These are phyloP conservation scores for Ormyrus labotus DNA, from an alignment of 2,888 invertebrate species.

Conservation along the genomic window DNA sequence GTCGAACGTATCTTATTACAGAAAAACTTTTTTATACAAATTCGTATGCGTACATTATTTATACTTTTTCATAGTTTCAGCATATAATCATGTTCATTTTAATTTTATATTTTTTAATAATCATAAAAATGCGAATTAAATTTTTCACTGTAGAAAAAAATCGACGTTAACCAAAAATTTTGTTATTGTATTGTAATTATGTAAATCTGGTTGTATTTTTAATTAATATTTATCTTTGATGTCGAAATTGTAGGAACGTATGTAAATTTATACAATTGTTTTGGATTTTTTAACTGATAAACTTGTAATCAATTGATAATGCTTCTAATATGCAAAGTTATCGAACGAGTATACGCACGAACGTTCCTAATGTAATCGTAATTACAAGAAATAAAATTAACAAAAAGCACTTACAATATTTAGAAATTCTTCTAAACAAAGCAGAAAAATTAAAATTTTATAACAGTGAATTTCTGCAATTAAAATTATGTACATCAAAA, in stretches of 20 bases:
- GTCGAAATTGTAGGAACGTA: slow-evolving; percentile 9
- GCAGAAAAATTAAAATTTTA: neutral
- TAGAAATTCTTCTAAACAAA: slow-evolving; percentile 26
- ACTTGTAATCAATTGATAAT: slow-evolving; percentile 39
- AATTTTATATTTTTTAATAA: too few relatives aligned
- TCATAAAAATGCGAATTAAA: too few relatives aligned
- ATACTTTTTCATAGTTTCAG: too few relatives aligned
- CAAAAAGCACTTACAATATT: slow-evolving; percentile 20
- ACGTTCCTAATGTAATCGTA: slow-evolving; percentile 62
- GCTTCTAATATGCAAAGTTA: slow-evolving; percentile 50
- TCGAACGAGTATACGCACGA: slow-evolving; percentile 60
- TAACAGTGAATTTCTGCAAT: neutral
- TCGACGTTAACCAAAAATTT: neutral
- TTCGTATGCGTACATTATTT: too few relatives aligned
- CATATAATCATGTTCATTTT: too few relatives aligned
- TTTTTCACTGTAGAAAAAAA: neutral
- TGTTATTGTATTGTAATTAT: slow-evolving; percentile 28
- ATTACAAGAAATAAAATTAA: slow-evolving; percentile 38
- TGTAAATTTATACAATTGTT: slow-evolving; percentile 8
- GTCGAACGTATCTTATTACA: too few relatives aligned
- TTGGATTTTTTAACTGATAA: slow-evolving; percentile 20
- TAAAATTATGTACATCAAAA: too few relatives aligned
- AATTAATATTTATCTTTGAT: neutral
- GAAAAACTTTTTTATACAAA: too few relatives aligned
- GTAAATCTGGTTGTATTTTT: slow-evolving; percentile 32